phyloP scores from a whole-genome alignment of 2,888 invertebrate species.

The Spialia ferax region DNA sequence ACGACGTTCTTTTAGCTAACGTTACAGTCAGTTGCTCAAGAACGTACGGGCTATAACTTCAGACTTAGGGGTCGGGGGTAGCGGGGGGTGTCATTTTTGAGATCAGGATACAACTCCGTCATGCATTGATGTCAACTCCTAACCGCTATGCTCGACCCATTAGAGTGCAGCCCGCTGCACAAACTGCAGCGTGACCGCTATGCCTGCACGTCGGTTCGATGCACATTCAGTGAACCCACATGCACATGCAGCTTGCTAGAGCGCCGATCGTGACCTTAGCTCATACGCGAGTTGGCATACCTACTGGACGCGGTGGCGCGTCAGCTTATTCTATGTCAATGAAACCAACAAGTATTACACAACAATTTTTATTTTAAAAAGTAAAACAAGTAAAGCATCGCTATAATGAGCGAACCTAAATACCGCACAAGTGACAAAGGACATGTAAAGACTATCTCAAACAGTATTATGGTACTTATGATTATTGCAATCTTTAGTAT shows the following conservation, averaged over 20 bases:
- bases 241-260: conserved; percentile 20
- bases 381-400: conserved; percentile 5
- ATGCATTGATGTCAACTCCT: conserved; percentile 31
- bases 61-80: conserved; percentile 14
- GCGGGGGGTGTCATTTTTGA: conserved; percentile 15
- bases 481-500: too few species aligned
- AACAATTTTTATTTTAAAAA: neutral
- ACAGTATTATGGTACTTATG: too few species aligned
- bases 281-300: conserved; percentile 3
- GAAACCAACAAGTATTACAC: conserved; percentile 11
- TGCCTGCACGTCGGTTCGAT: conserved; percentile 23
- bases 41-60: conserved; percentile 11
- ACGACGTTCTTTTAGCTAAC: too few species aligned
- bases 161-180: conserved; percentile 20
- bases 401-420: neutral
- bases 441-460: too few species aligned
- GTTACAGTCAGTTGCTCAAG: neutral
- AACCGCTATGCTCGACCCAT: conserved; percentile 28
- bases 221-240: conserved; percentile 8
- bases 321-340: conserved; percentile 11
- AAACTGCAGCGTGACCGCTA: conserved; percentile 19
- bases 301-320: conserved; percentile 4
- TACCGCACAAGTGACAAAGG: too few species aligned
- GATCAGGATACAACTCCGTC: conserved; percentile 26
- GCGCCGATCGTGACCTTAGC: conserved; percentile 13